Base-by-base conservation (phyloP, 2,888 invertebrate species). In the Rotaria macrura region DNA sequence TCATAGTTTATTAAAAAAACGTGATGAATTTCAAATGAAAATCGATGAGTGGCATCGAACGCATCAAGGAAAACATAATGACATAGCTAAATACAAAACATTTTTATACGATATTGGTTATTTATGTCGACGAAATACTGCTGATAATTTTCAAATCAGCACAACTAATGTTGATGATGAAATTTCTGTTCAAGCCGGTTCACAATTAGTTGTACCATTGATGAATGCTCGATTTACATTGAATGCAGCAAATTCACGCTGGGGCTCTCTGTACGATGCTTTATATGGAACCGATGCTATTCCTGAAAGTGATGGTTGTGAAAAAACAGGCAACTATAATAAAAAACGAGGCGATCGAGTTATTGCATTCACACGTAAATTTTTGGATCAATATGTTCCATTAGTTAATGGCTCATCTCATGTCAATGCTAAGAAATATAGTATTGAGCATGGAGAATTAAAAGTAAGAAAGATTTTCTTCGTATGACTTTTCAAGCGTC, bases 201-300 rank as follows among this genome's bases (percentile, higher is more conserved):
- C 65, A 65, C 65, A 65, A 34, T 65, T 65, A 38, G 65, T 65
- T 34, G 65, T 65, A 17, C 65, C 65, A 65, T 34, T 65, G 20
- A 65, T 65, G 65, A 65, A 65, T 38, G 65, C 65, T 38, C 65
- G 65, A 65, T 65, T 65, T 65, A 65, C 65, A 38, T 65, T 65
- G 65, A 65, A 65, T 34, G 65, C 65, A 34, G 38, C 65, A 29
- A 65, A 65, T 65, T 34, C 65, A 34, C 65, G 65, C 14, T 65
- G 65, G 65, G 65, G 65, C 7, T 65, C 65, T 7, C 65, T 65
- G 4, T 65, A 65, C 20, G 65, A 65, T 65, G 65, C 65, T 65
- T 65, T 65, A 65, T 65, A 65, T 65, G 65, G 65, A 38, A 65
- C 65, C 20, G 65, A 65, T 65, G 65, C 65, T 6, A 65, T 65